These are phyloP conservation scores for Anser cygnoides DNA, from an alignment of 2,113 vertebrate genomes.

Conservation along the genomic window DNA sequence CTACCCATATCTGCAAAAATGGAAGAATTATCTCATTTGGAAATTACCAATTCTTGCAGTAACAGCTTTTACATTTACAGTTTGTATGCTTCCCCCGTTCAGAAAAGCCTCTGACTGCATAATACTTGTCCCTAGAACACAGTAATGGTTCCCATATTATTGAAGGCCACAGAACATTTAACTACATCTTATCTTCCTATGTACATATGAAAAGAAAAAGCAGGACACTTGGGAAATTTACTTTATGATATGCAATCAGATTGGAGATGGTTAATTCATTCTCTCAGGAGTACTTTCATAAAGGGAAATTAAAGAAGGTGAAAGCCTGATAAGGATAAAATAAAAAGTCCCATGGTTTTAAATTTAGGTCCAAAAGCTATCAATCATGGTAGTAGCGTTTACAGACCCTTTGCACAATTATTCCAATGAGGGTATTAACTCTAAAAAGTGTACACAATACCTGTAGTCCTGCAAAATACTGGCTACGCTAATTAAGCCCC, in stretches of 20 bases:
- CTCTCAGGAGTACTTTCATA: not conserved
- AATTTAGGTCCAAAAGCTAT: slow-evolving; percentile 34
- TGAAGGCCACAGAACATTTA: slow-evolving; percentile 80
- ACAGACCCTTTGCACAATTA: slow-evolving; percentile 15
- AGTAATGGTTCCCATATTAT: slow-evolving; percentile 55
- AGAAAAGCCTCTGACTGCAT: slow-evolving; percentile 50
- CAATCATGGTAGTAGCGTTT: not conserved
- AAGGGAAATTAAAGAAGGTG: slow-evolving; percentile 53
- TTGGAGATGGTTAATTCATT: slow-evolving; percentile 26
- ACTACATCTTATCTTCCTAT: slow-evolving; percentile 45
- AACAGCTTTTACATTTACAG: slow-evolving; percentile 24
- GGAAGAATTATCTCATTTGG: slow-evolving; percentile 43
- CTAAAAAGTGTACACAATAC: not conserved
- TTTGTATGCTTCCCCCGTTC: slow-evolving; percentile 21
- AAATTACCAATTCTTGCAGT: slow-evolving; percentile 52
- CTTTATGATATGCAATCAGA: slow-evolving; percentile 39
- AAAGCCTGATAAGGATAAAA: slow-evolving; percentile 8
- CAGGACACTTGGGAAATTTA: slow-evolving; percentile 74
- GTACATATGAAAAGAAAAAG: slow-evolving; percentile 42
- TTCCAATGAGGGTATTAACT: not conserved
- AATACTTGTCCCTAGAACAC: slow-evolving; percentile 54
- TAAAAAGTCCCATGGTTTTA: not conserved
- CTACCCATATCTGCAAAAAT: slow-evolving; percentile 60
- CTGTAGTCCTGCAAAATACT: slow-evolving; percentile 12
- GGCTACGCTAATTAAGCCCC: not conserved